Conservation (phyloP, 2,113 vertebrate species). For the Calyptomena viridis region DNA sequence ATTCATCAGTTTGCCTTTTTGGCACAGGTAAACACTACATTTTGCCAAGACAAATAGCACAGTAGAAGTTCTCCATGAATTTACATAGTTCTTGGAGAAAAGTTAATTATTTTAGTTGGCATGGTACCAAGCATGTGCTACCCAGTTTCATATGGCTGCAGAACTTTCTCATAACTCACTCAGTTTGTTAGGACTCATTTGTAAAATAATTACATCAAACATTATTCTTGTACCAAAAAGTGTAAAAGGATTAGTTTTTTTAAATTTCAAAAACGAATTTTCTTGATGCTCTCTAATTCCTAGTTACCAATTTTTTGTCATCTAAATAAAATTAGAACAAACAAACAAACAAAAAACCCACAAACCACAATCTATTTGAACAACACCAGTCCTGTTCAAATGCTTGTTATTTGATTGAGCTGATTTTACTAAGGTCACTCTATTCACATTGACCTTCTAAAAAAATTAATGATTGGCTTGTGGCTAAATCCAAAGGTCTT, state of each 20-base stretch:
- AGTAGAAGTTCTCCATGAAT: neutral
- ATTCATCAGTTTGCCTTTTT: neutral
- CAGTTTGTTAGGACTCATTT: neutral
- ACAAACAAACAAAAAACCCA: neutral
- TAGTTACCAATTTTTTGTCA: neutral
- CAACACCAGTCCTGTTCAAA: neutral
- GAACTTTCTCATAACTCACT: neutral
- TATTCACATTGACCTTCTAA: conserved; percentile 45
- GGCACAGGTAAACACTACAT: neutral
- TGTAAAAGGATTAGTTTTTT: neutral
- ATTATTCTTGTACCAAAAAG: neutral
- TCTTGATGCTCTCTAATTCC: neutral
- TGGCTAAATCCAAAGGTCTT: conserved; percentile 65
- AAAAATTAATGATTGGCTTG: conserved; percentile 68
- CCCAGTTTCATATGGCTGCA: neutral
- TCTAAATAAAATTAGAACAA: neutral
- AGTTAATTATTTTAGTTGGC: neutral
- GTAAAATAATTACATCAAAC: neutral
- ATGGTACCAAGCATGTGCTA: neutral
- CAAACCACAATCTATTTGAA: neutral
- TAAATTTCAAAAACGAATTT: neutral
- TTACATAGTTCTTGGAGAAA: neutral
- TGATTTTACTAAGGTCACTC: conserved; percentile 16
- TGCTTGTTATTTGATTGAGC: neutral
- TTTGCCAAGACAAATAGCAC: neutral